A percentile compares a stretch with the other conserved stretches of the same genome.
phyloP scores from a whole-genome alignment of 2,888 invertebrate genomes.

The Marasmarcha lunaedactyla region DNA sequence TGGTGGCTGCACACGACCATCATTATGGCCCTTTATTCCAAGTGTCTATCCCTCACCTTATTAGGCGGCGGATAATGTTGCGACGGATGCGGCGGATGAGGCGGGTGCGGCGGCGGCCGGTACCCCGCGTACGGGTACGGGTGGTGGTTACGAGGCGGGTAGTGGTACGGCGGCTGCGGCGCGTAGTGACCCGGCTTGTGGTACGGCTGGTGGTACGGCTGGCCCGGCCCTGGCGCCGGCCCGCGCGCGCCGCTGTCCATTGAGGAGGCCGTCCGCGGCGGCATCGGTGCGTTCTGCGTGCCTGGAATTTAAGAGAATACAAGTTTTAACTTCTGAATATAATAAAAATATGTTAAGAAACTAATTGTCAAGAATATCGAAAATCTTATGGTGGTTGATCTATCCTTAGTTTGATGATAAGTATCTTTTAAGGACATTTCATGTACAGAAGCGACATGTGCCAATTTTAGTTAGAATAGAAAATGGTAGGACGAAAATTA shows the following conservation, averaged over 20 bases:
- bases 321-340: background rate
- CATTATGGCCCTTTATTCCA: too few species aligned
- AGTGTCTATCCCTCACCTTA: constrained; percentile 34
- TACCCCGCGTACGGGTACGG: constrained; percentile 58
- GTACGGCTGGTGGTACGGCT: constrained; percentile 50
- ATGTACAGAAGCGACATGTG: too few species aligned
- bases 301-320: constrained; percentile 59
- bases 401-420: too few species aligned
- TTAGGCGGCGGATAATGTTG: constrained; percentile 50
- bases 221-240: constrained; percentile 38
- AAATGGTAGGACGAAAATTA: too few species aligned
- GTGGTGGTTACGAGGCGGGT: constrained; percentile 59
- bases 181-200: constrained; percentile 61
- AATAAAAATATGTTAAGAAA: background rate
- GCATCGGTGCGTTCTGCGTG: constrained; percentile 95
- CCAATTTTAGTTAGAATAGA: too few species aligned
- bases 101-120: constrained; percentile 53
- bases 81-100: constrained; percentile 53
- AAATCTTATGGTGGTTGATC: too few species aligned
- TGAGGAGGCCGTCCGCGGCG: constrained; percentile 92
- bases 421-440: too few species aligned
- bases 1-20: too few species aligned
- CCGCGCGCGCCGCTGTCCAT: constrained; percentile 63
- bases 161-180: constrained; percentile 57
- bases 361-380: too few species aligned